Evolutionary conservation across 1,140 invertebrate genomes (phyloP).

Genomic region (Drosophila yakuba): DNA sequence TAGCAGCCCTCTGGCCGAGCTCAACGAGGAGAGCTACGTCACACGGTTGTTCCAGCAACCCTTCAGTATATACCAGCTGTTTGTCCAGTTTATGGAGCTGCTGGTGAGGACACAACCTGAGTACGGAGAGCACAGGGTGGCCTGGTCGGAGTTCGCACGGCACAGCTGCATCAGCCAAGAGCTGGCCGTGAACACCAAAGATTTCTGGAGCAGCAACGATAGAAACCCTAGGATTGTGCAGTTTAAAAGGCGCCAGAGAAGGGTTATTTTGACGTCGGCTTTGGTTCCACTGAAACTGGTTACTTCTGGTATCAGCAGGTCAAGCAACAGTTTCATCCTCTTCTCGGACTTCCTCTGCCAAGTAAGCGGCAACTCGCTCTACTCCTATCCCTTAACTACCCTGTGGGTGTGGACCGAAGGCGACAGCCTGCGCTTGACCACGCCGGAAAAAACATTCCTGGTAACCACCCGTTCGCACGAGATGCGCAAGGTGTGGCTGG

Average conservation of each 20-base stretch:
- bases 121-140: slow-evolving; percentile 64
- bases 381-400: slow-evolving; percentile 89
- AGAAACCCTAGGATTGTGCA: slow-evolving; percentile 61
- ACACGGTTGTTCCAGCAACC: slow-evolving; percentile 74
- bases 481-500: slow-evolving; percentile 92
- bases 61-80: slow-evolving; percentile 69
- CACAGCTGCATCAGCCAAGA: slow-evolving; percentile 78
- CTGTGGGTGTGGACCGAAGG: slow-evolving; percentile 91
- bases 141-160: slow-evolving; percentile 71
- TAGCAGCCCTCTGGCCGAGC: slow-evolving; percentile 57
- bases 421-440: slow-evolving; percentile 87
- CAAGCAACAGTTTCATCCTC: slow-evolving; percentile 89
- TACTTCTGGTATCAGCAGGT: slow-evolving; percentile 84
- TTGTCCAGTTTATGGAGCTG: slow-evolving; percentile 75
- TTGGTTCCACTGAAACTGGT: slow-evolving; percentile 88
- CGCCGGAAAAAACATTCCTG: slow-evolving; percentile 91
- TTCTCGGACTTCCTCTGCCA: slow-evolving; percentile 91
- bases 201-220: slow-evolving; percentile 78
- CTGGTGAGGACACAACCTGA: slow-evolving; percentile 60
- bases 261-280: slow-evolving; percentile 92
- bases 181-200: slow-evolving; percentile 75
- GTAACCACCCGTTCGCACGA: slow-evolving; percentile 88
- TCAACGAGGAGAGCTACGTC: slow-evolving; percentile 70
- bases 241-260: slow-evolving; percentile 85
- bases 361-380: slow-evolving; percentile 86